A percentile compares a stretch with the other conserved stretches of the same genome.
Conservation (phyloP, 2,888 invertebrate species). For the Callimorpha dominula region DNA sequence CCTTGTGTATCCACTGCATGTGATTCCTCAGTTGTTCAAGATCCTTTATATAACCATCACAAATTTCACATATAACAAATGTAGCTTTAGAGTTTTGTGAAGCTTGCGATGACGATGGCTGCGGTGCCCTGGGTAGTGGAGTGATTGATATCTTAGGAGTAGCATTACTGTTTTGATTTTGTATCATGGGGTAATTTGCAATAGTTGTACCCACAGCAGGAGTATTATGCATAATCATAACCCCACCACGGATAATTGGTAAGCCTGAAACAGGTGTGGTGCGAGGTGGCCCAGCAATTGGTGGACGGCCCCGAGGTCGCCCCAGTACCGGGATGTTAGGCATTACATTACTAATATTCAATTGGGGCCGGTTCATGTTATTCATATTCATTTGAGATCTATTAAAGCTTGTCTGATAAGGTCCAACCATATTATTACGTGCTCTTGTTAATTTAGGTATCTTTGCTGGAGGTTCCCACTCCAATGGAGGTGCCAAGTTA, state of each 20-base stretch:
- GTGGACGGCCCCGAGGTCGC: conserved; percentile 82
- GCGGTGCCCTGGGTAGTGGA: conserved; percentile 91
- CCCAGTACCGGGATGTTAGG: conserved; percentile 72
- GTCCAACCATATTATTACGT: conserved; percentile 76
- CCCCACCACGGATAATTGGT: conserved; percentile 84
- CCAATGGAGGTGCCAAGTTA: conserved; percentile 94
- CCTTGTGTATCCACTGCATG: conserved; percentile 99
- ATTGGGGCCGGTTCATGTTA: conserved; percentile 74
- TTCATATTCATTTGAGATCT: conserved; percentile 83
- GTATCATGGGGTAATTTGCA: conserved; percentile 78
- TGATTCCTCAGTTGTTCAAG: conserved; percentile 97
- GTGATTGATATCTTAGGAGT: conserved; percentile 98
- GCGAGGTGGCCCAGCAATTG: conserved; percentile 68
- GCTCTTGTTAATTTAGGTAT: conserved; percentile 90
- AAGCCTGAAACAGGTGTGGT: conserved; percentile 77
- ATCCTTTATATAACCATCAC: conserved; percentile 99
- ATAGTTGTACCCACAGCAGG: conserved; percentile 75
- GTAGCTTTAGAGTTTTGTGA: conserved; percentile 89
- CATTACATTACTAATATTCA: conserved; percentile 67
- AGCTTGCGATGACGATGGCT: conserved; percentile 77
- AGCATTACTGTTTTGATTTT: conserved; percentile 80
- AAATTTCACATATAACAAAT: conserved; percentile 98
- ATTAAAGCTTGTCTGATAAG: conserved; percentile 81
- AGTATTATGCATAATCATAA: conserved; percentile 90
- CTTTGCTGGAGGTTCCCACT: conserved; percentile 98